Evolutionary conservation across 2,888 invertebrate species (phyloP).

Genomic region (Anorthoa munda): DNA sequence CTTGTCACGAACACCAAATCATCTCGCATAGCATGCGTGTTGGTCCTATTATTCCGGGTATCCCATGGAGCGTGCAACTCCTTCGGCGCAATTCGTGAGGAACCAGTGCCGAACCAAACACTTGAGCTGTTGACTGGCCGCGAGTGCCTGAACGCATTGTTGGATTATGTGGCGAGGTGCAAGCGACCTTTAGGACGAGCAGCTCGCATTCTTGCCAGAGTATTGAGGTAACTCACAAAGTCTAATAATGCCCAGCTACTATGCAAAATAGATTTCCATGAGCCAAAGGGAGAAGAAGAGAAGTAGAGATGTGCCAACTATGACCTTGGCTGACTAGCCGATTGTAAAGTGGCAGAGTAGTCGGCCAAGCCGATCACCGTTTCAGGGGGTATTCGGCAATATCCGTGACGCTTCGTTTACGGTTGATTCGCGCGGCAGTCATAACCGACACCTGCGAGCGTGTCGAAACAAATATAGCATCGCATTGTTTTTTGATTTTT

Average conservation of each 20-base stretch:
- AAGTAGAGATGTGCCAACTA: no score
- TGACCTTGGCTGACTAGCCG: no score
- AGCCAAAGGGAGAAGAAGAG: no score
- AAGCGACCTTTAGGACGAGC: constrained; percentile 87
- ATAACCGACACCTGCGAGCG: no score
- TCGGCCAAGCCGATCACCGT: no score
- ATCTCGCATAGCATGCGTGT: constrained; percentile 84
- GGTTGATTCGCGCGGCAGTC: no score
- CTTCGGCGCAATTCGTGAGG: constrained; percentile 74
- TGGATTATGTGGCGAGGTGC: constrained; percentile 87
- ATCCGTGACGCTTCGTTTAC: no score
- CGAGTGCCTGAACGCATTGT: constrained; percentile 84
- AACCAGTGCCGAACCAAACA: constrained; percentile 78
- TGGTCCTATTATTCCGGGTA: constrained; percentile 84
- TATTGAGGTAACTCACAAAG: constrained; percentile 85
- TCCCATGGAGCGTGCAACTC: constrained; percentile 82
- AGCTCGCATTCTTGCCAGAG: constrained; percentile 88
- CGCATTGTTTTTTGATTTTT: no score
- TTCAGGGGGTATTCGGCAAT: no score
- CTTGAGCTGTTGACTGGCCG: constrained; percentile 81
- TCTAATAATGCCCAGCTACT: neutral
- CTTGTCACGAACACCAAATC: constrained; percentile 74
- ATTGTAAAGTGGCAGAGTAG: no score
- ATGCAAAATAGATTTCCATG: no score
- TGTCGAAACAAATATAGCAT: no score